Evolutionary conservation across 2,113 vertebrate species (phyloP), one percentile per base, ranked within the genome.

Genomic region (Tyrannus savana): DNA sequence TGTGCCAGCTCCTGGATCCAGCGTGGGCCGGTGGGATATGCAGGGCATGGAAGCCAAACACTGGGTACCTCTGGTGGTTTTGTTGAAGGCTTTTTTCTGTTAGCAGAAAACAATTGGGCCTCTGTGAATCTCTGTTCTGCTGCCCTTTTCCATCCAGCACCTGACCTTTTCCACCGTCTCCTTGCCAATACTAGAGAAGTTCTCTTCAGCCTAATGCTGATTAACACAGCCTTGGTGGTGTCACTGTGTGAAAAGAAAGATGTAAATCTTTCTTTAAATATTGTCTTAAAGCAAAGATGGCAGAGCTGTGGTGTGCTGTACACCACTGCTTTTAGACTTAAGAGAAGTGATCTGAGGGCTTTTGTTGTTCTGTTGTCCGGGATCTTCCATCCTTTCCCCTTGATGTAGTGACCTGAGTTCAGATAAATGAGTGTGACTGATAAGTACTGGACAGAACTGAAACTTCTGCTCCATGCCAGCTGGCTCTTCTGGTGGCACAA

Each of bases 11-110:
- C 69, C 76, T 71, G 74, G n/a, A 30, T 72, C 52, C 59, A 27
- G 33, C 7, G 2, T 2, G 18, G 42, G 25, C 14, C 2, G 39
- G 1, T n/a, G 44, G 50, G 56, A 10, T 12, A 0, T 8, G 23
- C 31, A 60, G 88, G 41, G 25, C 7, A 2, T 13, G 47, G 30
- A 50, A 27, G 14, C 46, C 6, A 3, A 21, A 12, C 17, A 1
- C n/a, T 2, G 2, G 39, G 5, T 47, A 16, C 33, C 5, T 21
- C 60, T 75, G 68, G 39, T 15, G 13, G 5, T 18, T 50, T 35
- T n/a, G 46, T 30, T 37, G 39, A 25, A 31, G 55, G 39, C 10
- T 47, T 49, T 42, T 33, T 56, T 23, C 35, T 63, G 37, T 41
- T 58, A 27, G 10, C 71, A 39, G 53, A 42, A 44, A 64, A 5